phyloP scores from a whole-genome alignment of 2,888 invertebrate genomes.

The Neoitamus cyanurus region DNA sequence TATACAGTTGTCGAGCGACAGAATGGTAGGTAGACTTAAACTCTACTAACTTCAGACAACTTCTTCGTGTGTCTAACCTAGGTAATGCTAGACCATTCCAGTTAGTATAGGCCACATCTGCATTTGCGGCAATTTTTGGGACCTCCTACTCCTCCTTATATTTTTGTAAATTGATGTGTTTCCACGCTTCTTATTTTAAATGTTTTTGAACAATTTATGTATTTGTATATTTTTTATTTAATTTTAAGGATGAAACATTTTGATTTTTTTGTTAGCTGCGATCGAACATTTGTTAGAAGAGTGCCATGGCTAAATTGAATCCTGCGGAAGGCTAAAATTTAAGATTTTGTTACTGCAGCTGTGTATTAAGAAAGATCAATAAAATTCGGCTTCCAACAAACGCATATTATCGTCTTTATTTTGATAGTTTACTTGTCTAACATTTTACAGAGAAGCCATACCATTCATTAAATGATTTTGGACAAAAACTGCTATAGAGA shows the following conservation, averaged over 20 bases:
- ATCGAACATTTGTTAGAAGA: constrained; percentile 19
- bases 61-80: not conserved
- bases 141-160: not conserved
- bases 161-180: constrained; percentile 29
- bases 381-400: constrained; percentile 24
- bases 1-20: not conserved
- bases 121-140: not conserved
- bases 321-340: constrained; percentile 20
- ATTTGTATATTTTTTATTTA: constrained; percentile 41
- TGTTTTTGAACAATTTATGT: constrained; percentile 34
- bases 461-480: no score
- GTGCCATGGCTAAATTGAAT: constrained; percentile 34
- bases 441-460: no score
- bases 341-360: constrained; percentile 23
- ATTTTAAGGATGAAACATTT: constrained; percentile 27
- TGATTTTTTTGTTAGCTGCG: not conserved
- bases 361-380: constrained; percentile 21
- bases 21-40: constrained; percentile 9
- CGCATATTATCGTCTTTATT: not conserved
- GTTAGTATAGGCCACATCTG: not conserved
- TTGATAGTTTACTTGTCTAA: not conserved
- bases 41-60: not conserved
- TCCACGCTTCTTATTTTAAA: constrained; percentile 10
- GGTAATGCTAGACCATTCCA: constrained; percentile 7
- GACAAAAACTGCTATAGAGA: no score